A percentile compares a stretch with the other conserved stretches of the same genome.
These are phyloP conservation scores for Graptemys geographica DNA, from an alignment of 2,797 vertebrate genomes.

Conservation along the genomic window DNA sequence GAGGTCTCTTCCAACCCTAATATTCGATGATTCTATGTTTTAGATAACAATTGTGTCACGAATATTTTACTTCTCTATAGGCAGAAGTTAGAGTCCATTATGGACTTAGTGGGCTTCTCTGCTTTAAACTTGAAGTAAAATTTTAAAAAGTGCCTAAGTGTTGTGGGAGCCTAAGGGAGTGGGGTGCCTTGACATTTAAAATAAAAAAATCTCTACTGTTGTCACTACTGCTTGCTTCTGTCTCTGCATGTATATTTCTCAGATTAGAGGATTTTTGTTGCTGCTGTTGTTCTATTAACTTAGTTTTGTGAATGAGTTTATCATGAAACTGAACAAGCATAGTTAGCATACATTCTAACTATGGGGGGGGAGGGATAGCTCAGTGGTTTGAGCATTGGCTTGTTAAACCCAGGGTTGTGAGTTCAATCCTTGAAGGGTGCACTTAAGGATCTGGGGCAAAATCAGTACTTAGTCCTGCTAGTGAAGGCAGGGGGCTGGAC, in stretches of 20 bases:
- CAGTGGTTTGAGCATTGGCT: too few species aligned
- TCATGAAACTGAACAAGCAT: constrained; percentile 34
- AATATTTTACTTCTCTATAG: not conserved
- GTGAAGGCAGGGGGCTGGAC: too few species aligned
- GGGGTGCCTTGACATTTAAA: not conserved
- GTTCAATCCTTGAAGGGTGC: too few species aligned
- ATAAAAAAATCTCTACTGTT: not conserved
- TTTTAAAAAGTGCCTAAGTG: not conserved
- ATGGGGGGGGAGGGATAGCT: too few species aligned
- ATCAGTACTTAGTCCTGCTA: too few species aligned
- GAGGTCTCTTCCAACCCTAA: too few species aligned
- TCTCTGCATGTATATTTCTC: not conserved
- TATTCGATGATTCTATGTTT: not conserved
- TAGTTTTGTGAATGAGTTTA: not conserved
- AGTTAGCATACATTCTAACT: not conserved
- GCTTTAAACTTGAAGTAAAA: not conserved
- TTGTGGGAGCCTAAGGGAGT: not conserved
- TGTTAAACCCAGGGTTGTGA: too few species aligned
- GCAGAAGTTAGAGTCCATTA: not conserved
- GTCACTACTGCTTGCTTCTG: not conserved
- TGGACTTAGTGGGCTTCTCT: not conserved
- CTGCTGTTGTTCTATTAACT: not conserved
- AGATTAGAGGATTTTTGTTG: not conserved
- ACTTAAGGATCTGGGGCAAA: too few species aligned
- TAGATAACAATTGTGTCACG: not conserved